Base-by-base conservation (phyloP, 2,888 invertebrate genomes). In the Heliconius ethilla region DNA sequence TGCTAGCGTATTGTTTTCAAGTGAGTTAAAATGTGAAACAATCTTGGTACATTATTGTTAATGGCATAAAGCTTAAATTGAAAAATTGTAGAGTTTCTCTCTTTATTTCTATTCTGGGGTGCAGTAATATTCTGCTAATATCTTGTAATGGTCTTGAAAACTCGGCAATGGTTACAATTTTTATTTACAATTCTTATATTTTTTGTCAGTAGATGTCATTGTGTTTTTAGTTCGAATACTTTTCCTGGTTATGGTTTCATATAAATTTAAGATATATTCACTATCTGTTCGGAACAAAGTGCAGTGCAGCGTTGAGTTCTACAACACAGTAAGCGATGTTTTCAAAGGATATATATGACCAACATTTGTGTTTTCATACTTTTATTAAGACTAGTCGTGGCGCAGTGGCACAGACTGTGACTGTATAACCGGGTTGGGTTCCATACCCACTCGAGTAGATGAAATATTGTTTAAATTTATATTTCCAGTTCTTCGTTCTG, bases 21-120 rank as follows among this genome's bases (percentile, higher is more conserved):
- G 55, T 72, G 72, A 72, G 72, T 72, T 72, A 72, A 65, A 70
- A 70, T 65, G 78, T 76, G 70, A 67, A 67, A 77, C 59, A 65
- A 27, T 77, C 72, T 79, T 65, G 70, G 73, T 80, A 29, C 75
- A 55, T 70, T 79, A 78, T 76, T 70, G n/a, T 65, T 73, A 75
- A 40, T 45, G 33, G 45, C 27, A 75, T 76, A 80, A 63, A 67
- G 79, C 73, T 78, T 77, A 79, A 79, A 77, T 70, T 76, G 65
- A 74, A 77, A 75, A 65, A 73, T 59, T 37, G 65, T 40, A 37
- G 25, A 75, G 29, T 59, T 75, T 63, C 15, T 66, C 65, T 70
- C 33, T 75, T 40, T 55, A 29, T 69, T 75, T 75, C 55, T 37
- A 75, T 55, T 80, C 65, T 72, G 18, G 15, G 15, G n/a, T 9